Evolutionary conservation across 23 tunicate genomes (phyloP).

Genomic region (Clavelina lepadiformis): DNA sequence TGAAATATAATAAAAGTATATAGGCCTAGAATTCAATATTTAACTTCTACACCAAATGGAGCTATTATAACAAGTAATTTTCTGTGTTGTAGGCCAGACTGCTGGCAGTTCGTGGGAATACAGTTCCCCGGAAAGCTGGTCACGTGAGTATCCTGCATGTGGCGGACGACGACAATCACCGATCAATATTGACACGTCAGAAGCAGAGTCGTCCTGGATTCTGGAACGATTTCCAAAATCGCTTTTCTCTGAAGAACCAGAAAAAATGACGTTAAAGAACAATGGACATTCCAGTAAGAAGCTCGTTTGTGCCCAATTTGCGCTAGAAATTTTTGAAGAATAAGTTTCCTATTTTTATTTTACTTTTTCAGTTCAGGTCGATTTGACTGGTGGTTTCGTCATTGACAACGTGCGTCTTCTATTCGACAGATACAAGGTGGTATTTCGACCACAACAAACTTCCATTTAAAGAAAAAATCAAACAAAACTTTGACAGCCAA

Average conservation of each 20-base stretch:
- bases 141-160: background rate
- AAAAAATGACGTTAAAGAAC: slow-evolving; percentile 20
- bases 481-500: background rate
- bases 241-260: background rate
- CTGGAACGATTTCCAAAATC: background rate
- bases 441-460: too few relatives aligned
- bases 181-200: slow-evolving; percentile 1
- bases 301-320: too few relatives aligned
- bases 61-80: too few relatives aligned
- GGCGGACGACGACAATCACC: slow-evolving; percentile 26
- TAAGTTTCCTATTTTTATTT: too few relatives aligned
- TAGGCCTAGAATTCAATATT: too few relatives aligned
- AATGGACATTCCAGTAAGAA: slow-evolving; percentile 18
- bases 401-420: slow-evolving; percentile 3
- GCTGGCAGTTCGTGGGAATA: too few relatives aligned
- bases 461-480: background rate
- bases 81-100: too few relatives aligned
- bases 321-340: too few relatives aligned
- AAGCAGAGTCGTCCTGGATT: slow-evolving; percentile 1
- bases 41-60: too few relatives aligned
- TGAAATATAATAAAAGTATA: too few relatives aligned
- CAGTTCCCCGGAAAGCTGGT: slow-evolving; percentile 6
- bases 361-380: slow-evolving; percentile 18
- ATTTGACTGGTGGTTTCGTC: slow-evolving; percentile 11
- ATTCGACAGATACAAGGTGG: slow-evolving; percentile 1